phyloP scores from a whole-genome alignment of 2,113 vertebrate species.

The Platichthys stellatus region DNA sequence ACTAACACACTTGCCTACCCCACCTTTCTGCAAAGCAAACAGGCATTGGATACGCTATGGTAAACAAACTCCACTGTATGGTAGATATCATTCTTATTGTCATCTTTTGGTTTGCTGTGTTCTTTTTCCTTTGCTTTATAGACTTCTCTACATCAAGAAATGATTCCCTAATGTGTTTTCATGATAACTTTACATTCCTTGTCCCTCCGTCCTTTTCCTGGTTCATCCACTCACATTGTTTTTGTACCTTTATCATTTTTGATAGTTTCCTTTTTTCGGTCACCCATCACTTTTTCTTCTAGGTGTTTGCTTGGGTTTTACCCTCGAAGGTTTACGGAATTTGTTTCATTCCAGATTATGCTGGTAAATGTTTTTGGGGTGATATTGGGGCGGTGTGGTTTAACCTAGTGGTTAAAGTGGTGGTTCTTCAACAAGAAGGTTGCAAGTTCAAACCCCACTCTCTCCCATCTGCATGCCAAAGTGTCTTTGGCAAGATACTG shows the following conservation, averaged over 20 bases:
- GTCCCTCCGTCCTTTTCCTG: conserved; percentile 76
- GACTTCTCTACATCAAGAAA: conserved; percentile 62
- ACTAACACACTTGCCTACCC: conserved; percentile 60
- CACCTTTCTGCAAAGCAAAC: conserved; percentile 92
- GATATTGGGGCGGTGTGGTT: no score
- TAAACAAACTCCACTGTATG: conserved; percentile 99
- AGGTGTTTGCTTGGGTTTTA: not conserved
- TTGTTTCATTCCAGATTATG: conserved; percentile 8
- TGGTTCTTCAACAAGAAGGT: no score
- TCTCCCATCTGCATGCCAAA: no score
- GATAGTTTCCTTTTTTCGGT: not conserved
- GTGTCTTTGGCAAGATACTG: no score
- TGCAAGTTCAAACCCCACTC: no score
- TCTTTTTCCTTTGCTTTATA: conserved; percentile 75
- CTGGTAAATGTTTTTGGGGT: not conserved
- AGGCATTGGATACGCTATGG: conserved; percentile 94
- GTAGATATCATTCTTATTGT: conserved; percentile 99
- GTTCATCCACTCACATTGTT: not conserved
- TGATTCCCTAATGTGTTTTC: conserved; percentile 32
- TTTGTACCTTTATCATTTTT: not conserved
- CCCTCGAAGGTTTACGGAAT: not conserved
- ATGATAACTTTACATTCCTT: conserved; percentile 46
- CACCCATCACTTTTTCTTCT: conserved; percentile 64
- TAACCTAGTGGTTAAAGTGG: no score
- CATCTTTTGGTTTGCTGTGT: conserved; percentile 94